Conservation (phyloP, 2,888 invertebrate genomes). For the Ectemnius cavifrons region DNA sequence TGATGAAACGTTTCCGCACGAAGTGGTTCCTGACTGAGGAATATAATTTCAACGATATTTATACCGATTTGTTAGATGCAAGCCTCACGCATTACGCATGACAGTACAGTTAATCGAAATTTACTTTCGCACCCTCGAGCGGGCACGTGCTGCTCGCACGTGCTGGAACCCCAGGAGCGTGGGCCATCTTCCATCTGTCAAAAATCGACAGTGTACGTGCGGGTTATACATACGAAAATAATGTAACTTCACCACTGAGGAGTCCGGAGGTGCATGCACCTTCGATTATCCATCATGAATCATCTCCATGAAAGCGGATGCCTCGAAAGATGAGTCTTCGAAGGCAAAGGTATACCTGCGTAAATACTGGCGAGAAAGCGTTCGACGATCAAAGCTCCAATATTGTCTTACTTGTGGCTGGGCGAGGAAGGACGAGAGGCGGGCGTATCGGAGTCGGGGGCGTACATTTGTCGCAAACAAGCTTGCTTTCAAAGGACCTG, state of each 20-base stretch:
- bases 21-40: neutral
- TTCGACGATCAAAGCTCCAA: conserved; percentile 33
- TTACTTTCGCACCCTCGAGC: conserved; percentile 59
- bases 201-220: conserved; percentile 58
- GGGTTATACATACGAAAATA: conserved; percentile 52
- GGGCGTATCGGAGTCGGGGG: conserved; percentile 30
- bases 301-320: neutral
- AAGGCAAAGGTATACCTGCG: conserved; percentile 4
- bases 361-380: conserved; percentile 21
- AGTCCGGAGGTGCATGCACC: conserved; percentile 38
- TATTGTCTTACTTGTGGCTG: conserved; percentile 32
- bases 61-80: conserved; percentile 33
- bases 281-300: conserved; percentile 24
- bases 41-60: conserved; percentile 48
- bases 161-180: conserved; percentile 46
- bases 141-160: conserved; percentile 55
- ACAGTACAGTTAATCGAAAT: conserved; percentile 62
- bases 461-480: conserved; percentile 52
- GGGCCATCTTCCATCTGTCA: conserved; percentile 63
- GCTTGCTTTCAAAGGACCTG: conserved; percentile 34
- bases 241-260: conserved; percentile 18
- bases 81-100: conserved; percentile 54
- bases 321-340: neutral
- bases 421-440: conserved; percentile 14
- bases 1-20: conserved; percentile 13